Percentiles rank a stretch among this genome's conserved stretches.
Conservation (phyloP, 1,140 invertebrate genomes). For the Mizuhopecten yessoensis region DNA sequence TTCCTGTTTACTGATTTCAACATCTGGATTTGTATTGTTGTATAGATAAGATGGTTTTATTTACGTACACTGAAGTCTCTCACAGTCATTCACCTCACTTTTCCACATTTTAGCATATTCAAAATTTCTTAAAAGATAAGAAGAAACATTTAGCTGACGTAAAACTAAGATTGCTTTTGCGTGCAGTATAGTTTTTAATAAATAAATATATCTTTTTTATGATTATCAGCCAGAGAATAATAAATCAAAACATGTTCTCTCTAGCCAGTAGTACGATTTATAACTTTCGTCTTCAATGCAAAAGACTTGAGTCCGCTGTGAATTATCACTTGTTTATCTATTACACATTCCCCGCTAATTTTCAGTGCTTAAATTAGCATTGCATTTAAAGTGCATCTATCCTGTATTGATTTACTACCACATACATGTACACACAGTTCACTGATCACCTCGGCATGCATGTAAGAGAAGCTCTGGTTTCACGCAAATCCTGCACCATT, state of each 20-base stretch:
- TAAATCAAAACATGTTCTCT: not conserved
- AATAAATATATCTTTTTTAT: no score
- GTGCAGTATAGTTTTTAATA: no score
- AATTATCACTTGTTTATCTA: no score
- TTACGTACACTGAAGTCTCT: not conserved
- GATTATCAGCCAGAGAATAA: no score
- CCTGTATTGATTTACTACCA: not conserved
- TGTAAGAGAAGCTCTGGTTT: not conserved
- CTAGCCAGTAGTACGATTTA: not conserved
- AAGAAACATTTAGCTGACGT: not conserved
- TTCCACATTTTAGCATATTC: not conserved
- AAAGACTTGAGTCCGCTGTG: no score
- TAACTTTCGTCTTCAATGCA: not conserved
- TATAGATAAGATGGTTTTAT: slow-evolving; percentile 4
- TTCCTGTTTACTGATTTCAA: not conserved
- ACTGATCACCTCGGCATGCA: not conserved
- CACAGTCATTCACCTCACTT: not conserved
- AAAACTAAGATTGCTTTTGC: no score
- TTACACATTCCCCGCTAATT: no score
- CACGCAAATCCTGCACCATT: not conserved
- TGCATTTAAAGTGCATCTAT: no score
- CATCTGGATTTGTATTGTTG: not conserved
- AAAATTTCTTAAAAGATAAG: not conserved
- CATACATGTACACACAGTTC: not conserved
- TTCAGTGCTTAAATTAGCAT: no score